Evolutionary conservation across 2,888 invertebrate species (phyloP), one percentile per base, ranked within the genome.

Genomic region (Folsomia manolachei): DNA sequence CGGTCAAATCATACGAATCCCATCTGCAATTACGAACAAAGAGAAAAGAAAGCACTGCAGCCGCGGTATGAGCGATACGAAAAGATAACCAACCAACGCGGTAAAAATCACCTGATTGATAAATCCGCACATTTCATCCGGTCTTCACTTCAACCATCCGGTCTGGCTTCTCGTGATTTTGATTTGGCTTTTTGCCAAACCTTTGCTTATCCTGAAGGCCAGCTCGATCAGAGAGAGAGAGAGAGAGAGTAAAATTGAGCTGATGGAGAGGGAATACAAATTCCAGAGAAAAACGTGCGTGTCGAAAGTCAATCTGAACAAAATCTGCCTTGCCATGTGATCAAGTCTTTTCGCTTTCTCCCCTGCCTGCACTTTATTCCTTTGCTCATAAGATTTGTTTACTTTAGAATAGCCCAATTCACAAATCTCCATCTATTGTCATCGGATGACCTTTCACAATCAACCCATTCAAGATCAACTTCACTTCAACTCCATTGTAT

Each of bases 401-500:
- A 21, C 56, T 56, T 56, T 19, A 56, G 64, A 27, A 70, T 70
- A 64, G 18, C 27, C 26, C 23, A 56, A 66, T 68, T 67, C 19
- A 63, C 51, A 51, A 19, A 60, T n/a, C 26, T 18, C 67, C 27
- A 56, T 7, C 56, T n/a, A 19, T 56, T 56, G 56, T 56, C 56
- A 56, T 18, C 51, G 19, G 19, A 7, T n/a, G 56, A 56, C 56
- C 56, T 56, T 39, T 39, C 39, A 39, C 39, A 4, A 14, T 56
- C 56, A 56, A 56, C 56, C 51, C 53, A 19, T 23, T 27, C 63
- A 27, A 19, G 4, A 4, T 14, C 14, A 4, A 14, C 14, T 39
- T 4, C 39, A 39, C 14, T 39, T 9, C 39, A 39, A 39, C 39
- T 14, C 39, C 39, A 39, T 39, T 39, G 39, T 39, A 39, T 39